Percentiles rank a stretch among this genome's conserved stretches.
Evolutionary conservation across 2,888 invertebrate species (phyloP).

Genomic region (Drosophila mayaguana): DNA sequence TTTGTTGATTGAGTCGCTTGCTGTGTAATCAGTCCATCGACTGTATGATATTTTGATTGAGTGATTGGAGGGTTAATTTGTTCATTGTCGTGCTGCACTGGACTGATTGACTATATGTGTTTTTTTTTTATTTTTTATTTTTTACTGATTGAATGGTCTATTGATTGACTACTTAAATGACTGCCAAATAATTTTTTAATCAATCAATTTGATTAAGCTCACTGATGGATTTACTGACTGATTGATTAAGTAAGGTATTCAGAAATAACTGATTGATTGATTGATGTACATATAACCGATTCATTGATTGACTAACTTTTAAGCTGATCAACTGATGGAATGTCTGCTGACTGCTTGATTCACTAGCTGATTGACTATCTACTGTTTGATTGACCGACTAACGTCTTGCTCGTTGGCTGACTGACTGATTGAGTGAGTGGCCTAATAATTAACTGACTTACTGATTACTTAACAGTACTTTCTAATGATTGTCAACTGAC

Average conservation of each 20-base stretch:
- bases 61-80: not conserved
- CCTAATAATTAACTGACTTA: no score
- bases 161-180: not conserved
- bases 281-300: no score
- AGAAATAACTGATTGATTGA: not conserved
- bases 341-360: no score
- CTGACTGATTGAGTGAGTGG: no score
- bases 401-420: not conserved
- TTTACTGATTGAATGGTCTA: not conserved
- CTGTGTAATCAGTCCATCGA: not conserved
- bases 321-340: no score
- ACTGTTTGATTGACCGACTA: not conserved
- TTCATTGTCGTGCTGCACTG: not conserved
- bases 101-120: not conserved
- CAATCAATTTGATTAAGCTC: no score
- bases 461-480: no score
- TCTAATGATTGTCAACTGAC: not conserved
- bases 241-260: not conserved
- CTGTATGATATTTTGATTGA: not conserved
- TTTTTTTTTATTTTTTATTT: no score
- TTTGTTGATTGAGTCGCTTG: conserved; percentile 1
- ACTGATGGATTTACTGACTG: not conserved
- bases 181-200: no score
- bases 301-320: no score
- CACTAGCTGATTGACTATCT: no score